A percentile compares a stretch with the other conserved stretches of the same genome.
phyloP scores from a whole-genome alignment of 2,113 vertebrate species.

The Alectura lathami region DNA sequence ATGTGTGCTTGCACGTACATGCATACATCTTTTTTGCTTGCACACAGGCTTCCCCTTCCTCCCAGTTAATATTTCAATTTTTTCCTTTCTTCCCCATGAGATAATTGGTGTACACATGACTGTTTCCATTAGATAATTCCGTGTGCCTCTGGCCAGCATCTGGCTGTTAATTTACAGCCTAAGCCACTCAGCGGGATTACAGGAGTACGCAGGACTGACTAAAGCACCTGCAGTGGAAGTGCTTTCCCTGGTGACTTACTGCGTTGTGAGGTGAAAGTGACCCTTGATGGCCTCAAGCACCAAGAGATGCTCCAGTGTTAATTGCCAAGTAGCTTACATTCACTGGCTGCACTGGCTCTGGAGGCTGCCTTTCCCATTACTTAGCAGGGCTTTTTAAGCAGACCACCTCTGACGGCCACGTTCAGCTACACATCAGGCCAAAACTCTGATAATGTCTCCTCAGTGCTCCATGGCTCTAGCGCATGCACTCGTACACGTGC shows the following conservation, averaged over 20 bases:
- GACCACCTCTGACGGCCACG: neutral
- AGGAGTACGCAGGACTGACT: neutral
- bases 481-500: neutral
- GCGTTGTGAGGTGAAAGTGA: neutral
- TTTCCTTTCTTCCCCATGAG: neutral
- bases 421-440: neutral
- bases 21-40: neutral
- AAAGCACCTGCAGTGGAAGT: neutral
- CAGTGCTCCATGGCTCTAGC: neutral
- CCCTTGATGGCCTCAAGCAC: neutral
- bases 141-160: neutral
- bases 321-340: neutral
- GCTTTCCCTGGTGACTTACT: neutral
- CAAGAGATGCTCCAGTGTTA: neutral
- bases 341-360: neutral
- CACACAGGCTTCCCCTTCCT: neutral
- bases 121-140: neutral
- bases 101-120: neutral
- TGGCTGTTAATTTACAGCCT: neutral
- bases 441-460: neutral
- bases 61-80: neutral
- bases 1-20: neutral
- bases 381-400: neutral
- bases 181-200: neutral
- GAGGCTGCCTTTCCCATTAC: slow-evolving; percentile 2